phyloP scores from a whole-genome alignment of 2,888 invertebrate genomes.

The Octodonta nipae region DNA sequence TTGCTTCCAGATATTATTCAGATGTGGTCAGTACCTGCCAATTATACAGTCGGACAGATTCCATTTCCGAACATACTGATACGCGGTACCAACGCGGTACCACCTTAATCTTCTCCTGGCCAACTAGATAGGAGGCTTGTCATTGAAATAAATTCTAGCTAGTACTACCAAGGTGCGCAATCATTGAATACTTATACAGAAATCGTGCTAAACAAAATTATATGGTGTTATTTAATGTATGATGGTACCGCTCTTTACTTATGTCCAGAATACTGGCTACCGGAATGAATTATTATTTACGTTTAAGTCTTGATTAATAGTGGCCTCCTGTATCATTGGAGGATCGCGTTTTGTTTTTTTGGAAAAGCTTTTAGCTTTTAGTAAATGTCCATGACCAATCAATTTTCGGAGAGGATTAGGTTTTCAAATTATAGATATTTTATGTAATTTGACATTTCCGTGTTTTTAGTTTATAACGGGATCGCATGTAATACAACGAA shows the following conservation, averaged over 20 bases:
- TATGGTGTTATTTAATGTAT: constrained; percentile 30
- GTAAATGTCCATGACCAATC: too few relatives aligned
- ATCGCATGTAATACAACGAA: too few relatives aligned
- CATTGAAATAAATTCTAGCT: constrained; percentile 25
- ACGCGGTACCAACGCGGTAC: constrained; percentile 8
- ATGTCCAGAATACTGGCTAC: constrained; percentile 24
- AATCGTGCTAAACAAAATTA: constrained; percentile 34
- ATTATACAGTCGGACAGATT: constrained; percentile 26
- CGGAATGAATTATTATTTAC: constrained; percentile 22
- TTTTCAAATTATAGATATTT: too few relatives aligned
- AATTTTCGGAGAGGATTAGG: too few relatives aligned
- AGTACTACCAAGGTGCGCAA: constrained; percentile 33
- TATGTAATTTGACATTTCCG: too few relatives aligned
- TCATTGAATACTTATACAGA: constrained; percentile 28
- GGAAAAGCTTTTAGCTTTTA: too few relatives aligned
- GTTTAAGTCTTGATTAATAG: constrained; percentile 4
- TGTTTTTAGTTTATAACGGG: too few relatives aligned
- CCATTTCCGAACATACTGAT: constrained; percentile 15
- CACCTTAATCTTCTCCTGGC: constrained; percentile 11
- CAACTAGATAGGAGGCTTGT: constrained; percentile 21
- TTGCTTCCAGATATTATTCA: constrained; percentile 30
- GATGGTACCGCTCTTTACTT: constrained; percentile 29
- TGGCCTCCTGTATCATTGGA: constrained; percentile 1
- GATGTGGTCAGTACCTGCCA: constrained; percentile 25
- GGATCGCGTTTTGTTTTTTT: background rate